Evolutionary conservation across 2,888 invertebrate genomes (phyloP).

Genomic region (Carterocephalus palaemon): DNA sequence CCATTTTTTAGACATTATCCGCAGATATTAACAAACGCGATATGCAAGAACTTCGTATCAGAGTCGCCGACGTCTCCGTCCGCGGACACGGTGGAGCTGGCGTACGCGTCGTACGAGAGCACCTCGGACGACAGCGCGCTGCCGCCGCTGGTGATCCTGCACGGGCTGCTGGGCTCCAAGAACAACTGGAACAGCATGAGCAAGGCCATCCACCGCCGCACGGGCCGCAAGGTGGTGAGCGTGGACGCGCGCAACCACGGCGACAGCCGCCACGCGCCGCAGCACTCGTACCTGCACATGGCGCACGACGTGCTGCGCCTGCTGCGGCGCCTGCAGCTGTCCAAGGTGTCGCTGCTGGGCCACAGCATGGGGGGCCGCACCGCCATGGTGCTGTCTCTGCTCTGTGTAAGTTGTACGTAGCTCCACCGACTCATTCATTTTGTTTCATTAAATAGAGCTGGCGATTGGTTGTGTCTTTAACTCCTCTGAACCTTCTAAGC

Average conservation of each 20-base stretch:
- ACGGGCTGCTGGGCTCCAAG: slow-evolving; percentile 95
- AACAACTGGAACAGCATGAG: slow-evolving; percentile 94
- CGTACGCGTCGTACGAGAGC: slow-evolving; percentile 83
- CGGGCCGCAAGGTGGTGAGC: slow-evolving; percentile 86
- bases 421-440: slow-evolving; percentile 13
- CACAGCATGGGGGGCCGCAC: slow-evolving; percentile 98
- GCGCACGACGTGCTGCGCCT: slow-evolving; percentile 80
- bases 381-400: slow-evolving; percentile 90
- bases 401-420: slow-evolving; percentile 73
- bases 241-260: slow-evolving; percentile 98
- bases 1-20: slow-evolving; percentile 15
- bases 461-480: no score
- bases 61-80: slow-evolving; percentile 49
- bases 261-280: slow-evolving; percentile 88
- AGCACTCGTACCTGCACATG: slow-evolving; percentile 88
- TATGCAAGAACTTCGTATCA: slow-evolving; percentile 8
- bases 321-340: slow-evolving; percentile 80
- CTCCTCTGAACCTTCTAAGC: no score
- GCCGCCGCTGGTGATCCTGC: slow-evolving; percentile 89
- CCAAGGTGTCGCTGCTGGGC: slow-evolving; percentile 86
- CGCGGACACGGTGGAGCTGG: slow-evolving; percentile 80
- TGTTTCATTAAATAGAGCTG: not conserved
- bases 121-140: slow-evolving; percentile 45
- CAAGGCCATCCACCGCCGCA: slow-evolving; percentile 84
- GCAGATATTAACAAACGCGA: slow-evolving; percentile 6